phyloP scores from a whole-genome alignment of 2,113 vertebrate species.

The Equus quagga region DNA sequence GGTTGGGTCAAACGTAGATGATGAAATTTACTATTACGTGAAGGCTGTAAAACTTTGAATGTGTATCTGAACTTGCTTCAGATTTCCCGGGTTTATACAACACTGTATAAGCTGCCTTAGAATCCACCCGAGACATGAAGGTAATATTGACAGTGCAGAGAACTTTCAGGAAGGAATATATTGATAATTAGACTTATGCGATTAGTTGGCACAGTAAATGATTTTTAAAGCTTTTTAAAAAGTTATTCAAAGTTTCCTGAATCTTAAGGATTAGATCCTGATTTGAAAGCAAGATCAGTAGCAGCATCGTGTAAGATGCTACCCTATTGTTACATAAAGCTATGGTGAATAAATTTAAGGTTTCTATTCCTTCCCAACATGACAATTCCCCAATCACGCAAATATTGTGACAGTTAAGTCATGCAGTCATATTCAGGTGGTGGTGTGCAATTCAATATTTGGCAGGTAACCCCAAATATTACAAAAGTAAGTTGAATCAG shows the following conservation, averaged over 20 bases:
- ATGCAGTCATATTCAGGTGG: background rate
- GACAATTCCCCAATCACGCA: background rate
- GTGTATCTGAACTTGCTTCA: background rate
- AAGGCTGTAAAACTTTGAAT: background rate
- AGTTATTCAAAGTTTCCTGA: background rate
- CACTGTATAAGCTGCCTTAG: background rate
- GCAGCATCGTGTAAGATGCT: background rate
- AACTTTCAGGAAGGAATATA: background rate
- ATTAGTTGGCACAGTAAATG: background rate
- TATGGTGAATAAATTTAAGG: background rate
- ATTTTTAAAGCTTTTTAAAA: background rate
- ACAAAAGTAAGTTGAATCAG: conserved; percentile 43
- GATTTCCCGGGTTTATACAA: background rate
- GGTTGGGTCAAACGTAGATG: background rate
- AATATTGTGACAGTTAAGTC: conserved; percentile 32
- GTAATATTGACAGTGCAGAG: background rate
- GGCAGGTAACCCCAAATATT: background rate
- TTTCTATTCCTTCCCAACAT: background rate
- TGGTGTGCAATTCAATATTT: conserved; percentile 18
- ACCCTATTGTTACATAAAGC: conserved; percentile 20
- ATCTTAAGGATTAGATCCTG: background rate
- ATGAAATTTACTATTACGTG: background rate
- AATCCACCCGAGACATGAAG: background rate
- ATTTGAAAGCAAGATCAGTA: conserved; percentile 36
- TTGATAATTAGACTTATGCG: background rate